Percentiles rank a stretch among this genome's conserved stretches.
Evolutionary conservation across 2,797 vertebrate species (phyloP).

Genomic region (Geotrypetes seraphini): DNA sequence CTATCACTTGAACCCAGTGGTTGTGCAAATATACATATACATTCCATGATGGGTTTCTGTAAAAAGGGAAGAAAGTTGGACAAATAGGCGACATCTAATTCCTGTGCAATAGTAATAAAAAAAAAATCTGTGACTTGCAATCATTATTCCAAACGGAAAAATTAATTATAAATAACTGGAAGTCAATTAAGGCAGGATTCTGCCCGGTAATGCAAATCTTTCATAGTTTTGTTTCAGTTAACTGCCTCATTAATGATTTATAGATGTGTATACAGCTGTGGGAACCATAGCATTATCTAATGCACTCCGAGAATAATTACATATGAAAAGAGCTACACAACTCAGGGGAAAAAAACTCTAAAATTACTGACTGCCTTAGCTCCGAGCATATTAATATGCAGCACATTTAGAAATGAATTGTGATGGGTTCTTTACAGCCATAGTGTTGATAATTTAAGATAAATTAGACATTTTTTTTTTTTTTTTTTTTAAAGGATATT

Average conservation of each 20-base stretch:
- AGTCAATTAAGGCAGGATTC: constrained; percentile 56
- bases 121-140: constrained; percentile 25
- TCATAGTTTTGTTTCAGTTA: constrained; percentile 65
- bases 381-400: constrained; percentile 51
- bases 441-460: constrained; percentile 17
- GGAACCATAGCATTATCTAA: constrained; percentile 58
- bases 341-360: constrained; percentile 44
- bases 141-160: constrained; percentile 62
- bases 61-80: constrained; percentile 47
- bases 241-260: constrained; percentile 70
- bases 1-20: no score
- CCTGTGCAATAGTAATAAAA: constrained; percentile 14
- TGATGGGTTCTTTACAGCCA: constrained; percentile 28
- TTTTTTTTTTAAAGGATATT: constrained; percentile 5
- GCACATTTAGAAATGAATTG: constrained; percentile 36
- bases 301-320: constrained; percentile 60
- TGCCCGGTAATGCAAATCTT: constrained; percentile 57
- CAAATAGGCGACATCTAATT: constrained; percentile 45
- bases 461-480: constrained; percentile 2
- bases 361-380: constrained; percentile 52
- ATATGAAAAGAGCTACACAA: constrained; percentile 49
- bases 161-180: constrained; percentile 64
- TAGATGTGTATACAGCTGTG: constrained; percentile 59
- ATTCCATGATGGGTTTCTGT: constrained; percentile 15
- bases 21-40: no score